Evolutionary conservation across 2,113 vertebrate species (phyloP), one percentile per base, ranked within the genome.

Genomic region (Peromyscus californicus): DNA sequence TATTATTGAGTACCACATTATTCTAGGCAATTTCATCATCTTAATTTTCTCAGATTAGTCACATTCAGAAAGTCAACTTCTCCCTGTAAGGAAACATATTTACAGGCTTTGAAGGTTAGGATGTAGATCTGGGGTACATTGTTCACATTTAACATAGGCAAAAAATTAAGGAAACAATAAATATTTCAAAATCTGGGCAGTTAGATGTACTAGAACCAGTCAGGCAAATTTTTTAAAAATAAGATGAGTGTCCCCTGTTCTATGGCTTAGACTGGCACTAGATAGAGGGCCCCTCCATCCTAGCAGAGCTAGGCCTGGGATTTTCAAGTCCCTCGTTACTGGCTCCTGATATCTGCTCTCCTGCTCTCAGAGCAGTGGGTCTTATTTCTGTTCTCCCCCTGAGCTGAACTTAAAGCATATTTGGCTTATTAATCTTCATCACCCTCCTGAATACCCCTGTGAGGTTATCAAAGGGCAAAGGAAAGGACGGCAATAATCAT

Each of bases 351-450:
- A 51, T 48, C 75, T 61, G 13, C 10, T 63, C 16, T 85, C 33
- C 26, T 78, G 7, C 10, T 72, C 75, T 85, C 51, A 75, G 57
- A 94, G 31, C 76, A 89, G 57, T 91, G 74, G 63, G 86, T 91
- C 94, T 95, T 90, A 95, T 94, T 92, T 95, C 75, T 61, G 26
- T 36, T 82, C 29, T 88, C 67, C 96, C n/a, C 78, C 88, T 78
- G 26, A 69, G 84, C 75, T 69, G 48, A 70, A 4, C 45, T 63
- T 92, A 61, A 90, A 95, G 70, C 24, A 88, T 39, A 92, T 94
- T 95, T 90, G 95, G 59, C 80, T 95, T 97, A 97, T 98, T 97
- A 95, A 97, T 97, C 97, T 95, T 98, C 92, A 95, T 97, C 93
- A 94, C 61, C 95, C 92, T 90, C 82, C 79, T 90, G 79, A 97